phyloP scores from a whole-genome alignment of 1,140 invertebrate genomes.

The Chionoecetes opilio region DNA sequence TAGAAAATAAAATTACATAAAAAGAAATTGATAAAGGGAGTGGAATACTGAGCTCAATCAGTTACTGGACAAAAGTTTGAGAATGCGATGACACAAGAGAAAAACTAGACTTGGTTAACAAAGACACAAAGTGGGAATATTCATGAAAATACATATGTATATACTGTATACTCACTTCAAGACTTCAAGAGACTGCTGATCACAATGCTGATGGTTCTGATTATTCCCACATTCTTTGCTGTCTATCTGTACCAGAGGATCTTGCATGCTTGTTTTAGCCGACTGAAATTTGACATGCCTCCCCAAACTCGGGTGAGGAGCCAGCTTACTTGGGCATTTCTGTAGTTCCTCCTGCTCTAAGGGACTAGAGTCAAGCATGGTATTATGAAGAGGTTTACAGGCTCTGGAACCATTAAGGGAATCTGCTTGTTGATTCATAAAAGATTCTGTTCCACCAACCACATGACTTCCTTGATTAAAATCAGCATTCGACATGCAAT shows the following conservation, averaged over 20 bases:
- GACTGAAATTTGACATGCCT: conserved; percentile 52
- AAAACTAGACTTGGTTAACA: too few relatives aligned
- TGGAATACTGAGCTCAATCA: too few relatives aligned
- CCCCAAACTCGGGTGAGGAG: not conserved
- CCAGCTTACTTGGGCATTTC: not conserved
- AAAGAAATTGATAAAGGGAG: not conserved
- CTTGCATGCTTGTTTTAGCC: not conserved
- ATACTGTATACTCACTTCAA: conserved; percentile 46
- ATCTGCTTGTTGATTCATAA: not conserved
- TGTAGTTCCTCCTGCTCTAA: not conserved
- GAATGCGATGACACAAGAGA: too few relatives aligned
- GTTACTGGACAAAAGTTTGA: too few relatives aligned
- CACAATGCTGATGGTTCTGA: too few relatives aligned
- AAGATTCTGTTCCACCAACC: not conserved
- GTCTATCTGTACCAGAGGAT: not conserved
- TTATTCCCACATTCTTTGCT: not conserved
- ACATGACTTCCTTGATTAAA: not conserved
- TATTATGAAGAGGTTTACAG: not conserved
- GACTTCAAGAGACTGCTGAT: not conserved
- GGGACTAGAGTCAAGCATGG: not conserved
- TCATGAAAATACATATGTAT: not conserved
- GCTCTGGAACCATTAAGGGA: not conserved
- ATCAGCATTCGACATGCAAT: not conserved
- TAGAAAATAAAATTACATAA: not conserved
- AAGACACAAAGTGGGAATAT: too few relatives aligned